Percentiles rank a stretch among this genome's conserved stretches.
phyloP scores from a whole-genome alignment of 2,888 invertebrate genomes.

The Nemapogon koenigi region DNA sequence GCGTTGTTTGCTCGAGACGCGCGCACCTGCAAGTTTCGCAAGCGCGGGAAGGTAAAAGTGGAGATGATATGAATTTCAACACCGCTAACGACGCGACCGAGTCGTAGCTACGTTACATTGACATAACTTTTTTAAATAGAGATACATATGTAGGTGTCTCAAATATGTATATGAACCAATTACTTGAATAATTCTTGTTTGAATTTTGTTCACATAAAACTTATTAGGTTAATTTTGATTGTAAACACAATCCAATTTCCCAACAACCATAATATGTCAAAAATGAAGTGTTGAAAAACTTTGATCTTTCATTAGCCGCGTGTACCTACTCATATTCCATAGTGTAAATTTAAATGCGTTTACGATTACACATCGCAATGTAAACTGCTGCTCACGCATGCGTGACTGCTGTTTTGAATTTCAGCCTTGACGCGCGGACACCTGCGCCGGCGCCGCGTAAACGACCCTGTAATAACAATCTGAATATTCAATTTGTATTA shows the following conservation, averaged over 20 bases:
- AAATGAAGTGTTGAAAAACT: too few relatives aligned
- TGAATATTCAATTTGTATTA: slow-evolving; percentile 52
- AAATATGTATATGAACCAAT: too few relatives aligned
- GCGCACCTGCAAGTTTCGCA: slow-evolving; percentile 68
- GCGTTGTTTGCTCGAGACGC: slow-evolving; percentile 56
- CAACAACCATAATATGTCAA: too few relatives aligned
- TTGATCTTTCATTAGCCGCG: too few relatives aligned
- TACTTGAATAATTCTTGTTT: too few relatives aligned
- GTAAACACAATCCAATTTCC: too few relatives aligned
- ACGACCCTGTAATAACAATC: slow-evolving; percentile 61
- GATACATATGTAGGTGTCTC: too few relatives aligned
- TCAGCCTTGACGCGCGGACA: slow-evolving; percentile 66
- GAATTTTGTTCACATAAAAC: too few relatives aligned
- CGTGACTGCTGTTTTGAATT: slow-evolving; percentile 64
- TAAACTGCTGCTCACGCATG: slow-evolving; percentile 53
- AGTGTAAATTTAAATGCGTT: slow-evolving; percentile 8
- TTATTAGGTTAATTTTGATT: too few relatives aligned
- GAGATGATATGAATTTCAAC: slow-evolving; percentile 58
- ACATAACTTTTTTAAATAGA: too few relatives aligned
- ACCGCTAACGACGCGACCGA: slow-evolving; percentile 37
- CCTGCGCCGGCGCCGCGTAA: slow-evolving; percentile 70
- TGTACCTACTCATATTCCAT: too few relatives aligned
- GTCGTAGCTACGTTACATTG: too few relatives aligned
- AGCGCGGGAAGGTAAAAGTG: slow-evolving; percentile 59
- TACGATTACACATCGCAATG: slow-evolving; percentile 27